Percentiles rank a stretch among this genome's conserved stretches.
These are phyloP conservation scores for Taxidea taxus DNA, from an alignment of 2,113 vertebrate species.

Conservation along the genomic window DNA sequence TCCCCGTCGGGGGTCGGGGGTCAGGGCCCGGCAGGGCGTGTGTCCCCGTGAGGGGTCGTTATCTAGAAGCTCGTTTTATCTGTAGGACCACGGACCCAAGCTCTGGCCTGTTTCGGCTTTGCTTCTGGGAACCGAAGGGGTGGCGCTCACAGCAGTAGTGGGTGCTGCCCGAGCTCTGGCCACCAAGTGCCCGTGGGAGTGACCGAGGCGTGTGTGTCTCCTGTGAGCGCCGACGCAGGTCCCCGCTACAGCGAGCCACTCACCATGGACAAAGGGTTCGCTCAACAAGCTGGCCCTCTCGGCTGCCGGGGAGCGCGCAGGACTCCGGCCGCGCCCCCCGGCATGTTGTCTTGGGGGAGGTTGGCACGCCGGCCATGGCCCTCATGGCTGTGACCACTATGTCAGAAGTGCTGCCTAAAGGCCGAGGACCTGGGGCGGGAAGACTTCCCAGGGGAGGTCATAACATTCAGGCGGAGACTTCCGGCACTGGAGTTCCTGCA, in stretches of 20 bases:
- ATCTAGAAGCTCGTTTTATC: background rate
- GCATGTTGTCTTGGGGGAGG: background rate
- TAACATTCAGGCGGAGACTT: background rate
- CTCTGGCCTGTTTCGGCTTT: background rate
- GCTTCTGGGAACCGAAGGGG: background rate
- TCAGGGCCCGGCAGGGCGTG: too few relatives aligned
- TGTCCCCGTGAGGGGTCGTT: background rate
- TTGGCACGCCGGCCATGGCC: rapidly evolving
- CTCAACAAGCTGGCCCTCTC: background rate
- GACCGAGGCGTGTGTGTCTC: too few relatives aligned
- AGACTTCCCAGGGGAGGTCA: background rate
- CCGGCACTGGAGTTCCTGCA: too few relatives aligned
- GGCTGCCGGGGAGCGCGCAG: background rate
- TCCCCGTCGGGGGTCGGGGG: too few relatives aligned
- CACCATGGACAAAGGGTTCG: background rate
- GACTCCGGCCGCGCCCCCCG: rapidly evolving
- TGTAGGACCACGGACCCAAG: background rate
- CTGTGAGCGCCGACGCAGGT: rapidly evolving
- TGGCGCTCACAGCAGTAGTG: too few relatives aligned
- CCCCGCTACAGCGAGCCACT: rapidly evolving
- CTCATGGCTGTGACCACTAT: rapidly evolving
- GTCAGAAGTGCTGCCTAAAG: background rate
- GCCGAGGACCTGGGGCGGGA: rapidly evolving
- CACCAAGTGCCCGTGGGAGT: background rate
- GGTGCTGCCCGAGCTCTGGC: background rate